Percentiles rank a stretch among this genome's conserved stretches.
Evolutionary conservation across 2,888 invertebrate species (phyloP).

Genomic region (Dorcus parallelipipedus): DNA sequence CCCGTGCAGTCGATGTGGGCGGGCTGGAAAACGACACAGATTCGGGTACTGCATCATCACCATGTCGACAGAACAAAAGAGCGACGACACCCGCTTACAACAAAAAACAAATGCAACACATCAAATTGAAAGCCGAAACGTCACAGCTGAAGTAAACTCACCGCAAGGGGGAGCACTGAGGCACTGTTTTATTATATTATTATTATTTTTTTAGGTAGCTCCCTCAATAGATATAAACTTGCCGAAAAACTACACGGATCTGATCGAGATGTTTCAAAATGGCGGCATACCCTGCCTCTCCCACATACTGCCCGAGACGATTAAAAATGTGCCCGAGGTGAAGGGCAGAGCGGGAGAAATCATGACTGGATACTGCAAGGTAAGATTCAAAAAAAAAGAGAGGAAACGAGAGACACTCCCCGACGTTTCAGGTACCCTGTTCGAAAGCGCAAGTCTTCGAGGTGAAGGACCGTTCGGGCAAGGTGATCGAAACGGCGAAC

Average conservation of each 20-base stretch:
- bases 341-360: constrained; percentile 53
- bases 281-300: constrained; percentile 59
- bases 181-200: too few species aligned
- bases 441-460: constrained; percentile 50
- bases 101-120: not conserved
- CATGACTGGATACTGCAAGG: constrained; percentile 55
- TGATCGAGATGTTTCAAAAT: constrained; percentile 49
- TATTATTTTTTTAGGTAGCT: too few species aligned
- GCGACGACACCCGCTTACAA: not conserved
- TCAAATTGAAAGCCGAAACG: not conserved
- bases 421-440: constrained; percentile 47
- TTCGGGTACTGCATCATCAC: constrained; percentile 60
- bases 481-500: constrained; percentile 56
- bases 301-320: constrained; percentile 49
- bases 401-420: too few species aligned
- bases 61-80: constrained; percentile 2
- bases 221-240: not conserved
- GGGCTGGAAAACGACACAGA: constrained; percentile 55
- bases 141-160: not conserved
- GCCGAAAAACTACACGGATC: constrained; percentile 30
- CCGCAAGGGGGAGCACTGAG: too few species aligned
- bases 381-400: constrained; percentile 29
- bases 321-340: constrained; percentile 46
- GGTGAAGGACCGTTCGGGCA: constrained; percentile 52
- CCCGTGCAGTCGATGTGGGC: constrained; percentile 60